A percentile compares a stretch with the other conserved stretches of the same genome.
Evolutionary conservation across 2,797 vertebrate species (phyloP).

Genomic region (Orientallactaga sibirica): DNA sequence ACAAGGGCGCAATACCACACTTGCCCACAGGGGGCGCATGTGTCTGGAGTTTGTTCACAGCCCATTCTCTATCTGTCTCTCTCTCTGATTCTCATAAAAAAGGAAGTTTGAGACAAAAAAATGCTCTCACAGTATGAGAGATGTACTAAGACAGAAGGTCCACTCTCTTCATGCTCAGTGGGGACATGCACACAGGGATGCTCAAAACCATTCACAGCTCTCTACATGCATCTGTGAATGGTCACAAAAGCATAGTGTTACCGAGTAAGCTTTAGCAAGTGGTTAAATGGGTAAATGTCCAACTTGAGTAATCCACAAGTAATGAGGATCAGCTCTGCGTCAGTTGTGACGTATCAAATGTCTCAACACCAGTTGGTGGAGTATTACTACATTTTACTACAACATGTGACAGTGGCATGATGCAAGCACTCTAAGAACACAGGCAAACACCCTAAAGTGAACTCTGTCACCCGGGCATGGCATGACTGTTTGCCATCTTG

Average conservation of each 20-base stretch:
- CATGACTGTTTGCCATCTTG: too few relatives aligned
- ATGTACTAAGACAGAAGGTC: not conserved
- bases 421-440: not conserved
- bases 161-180: not conserved
- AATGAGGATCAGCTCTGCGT: not conserved
- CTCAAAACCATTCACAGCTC: not conserved
- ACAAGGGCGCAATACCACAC: too few relatives aligned
- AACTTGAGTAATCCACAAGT: not conserved
- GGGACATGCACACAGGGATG: fast-evolving
- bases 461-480: too few relatives aligned
- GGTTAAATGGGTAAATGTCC: not conserved
- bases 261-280: not conserved
- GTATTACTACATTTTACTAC: not conserved
- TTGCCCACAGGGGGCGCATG: too few relatives aligned
- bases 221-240: not conserved
- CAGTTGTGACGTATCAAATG: not conserved
- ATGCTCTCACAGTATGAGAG: not conserved
- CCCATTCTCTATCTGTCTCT: too few relatives aligned
- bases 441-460: not conserved
- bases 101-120: not conserved
- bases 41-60: too few relatives aligned
- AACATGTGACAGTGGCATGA: not conserved
- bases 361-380: not conserved
- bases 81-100: too few relatives aligned
- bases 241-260: not conserved